These are phyloP conservation scores for Mastomys coucha DNA, from an alignment of 2,113 vertebrate genomes.

Conservation along the genomic window DNA sequence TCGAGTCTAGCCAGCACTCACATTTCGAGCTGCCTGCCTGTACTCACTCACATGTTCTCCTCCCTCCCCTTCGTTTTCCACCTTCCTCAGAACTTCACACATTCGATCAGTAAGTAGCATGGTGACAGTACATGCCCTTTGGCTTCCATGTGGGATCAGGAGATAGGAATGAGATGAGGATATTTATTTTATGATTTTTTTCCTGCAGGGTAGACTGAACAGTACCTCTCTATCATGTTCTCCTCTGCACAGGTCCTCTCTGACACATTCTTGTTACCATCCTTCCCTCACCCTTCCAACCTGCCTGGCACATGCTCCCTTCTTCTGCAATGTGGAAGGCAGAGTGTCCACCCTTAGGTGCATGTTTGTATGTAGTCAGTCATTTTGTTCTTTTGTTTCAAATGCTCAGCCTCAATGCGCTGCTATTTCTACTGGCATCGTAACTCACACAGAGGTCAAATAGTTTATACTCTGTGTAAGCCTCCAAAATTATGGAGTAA, in stretches of 20 bases:
- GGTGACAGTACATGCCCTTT: background rate
- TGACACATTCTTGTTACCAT: background rate
- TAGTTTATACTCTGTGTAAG: background rate
- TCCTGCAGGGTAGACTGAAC: background rate
- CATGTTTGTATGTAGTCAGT: background rate
- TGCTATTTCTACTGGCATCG: background rate
- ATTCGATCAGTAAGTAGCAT: background rate
- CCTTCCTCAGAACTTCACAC: too few species aligned
- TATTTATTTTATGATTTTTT: conserved; percentile 33
- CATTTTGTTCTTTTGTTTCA: background rate
- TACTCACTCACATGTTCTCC: too few species aligned
- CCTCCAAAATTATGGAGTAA: background rate
- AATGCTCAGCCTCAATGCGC: background rate
- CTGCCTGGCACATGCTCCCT: background rate
- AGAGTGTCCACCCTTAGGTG: background rate
- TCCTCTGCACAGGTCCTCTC: background rate
- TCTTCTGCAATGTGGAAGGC: too few species aligned
- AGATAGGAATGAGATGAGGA: background rate
- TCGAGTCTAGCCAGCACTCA: too few species aligned
- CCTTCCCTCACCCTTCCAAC: background rate
- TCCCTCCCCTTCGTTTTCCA: too few species aligned
- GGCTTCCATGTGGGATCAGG: background rate
- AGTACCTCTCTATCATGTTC: background rate
- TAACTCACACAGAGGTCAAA: background rate
- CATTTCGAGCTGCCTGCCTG: too few species aligned